Evolutionary conservation across 2,797 vertebrate genomes (phyloP), one percentile per base, ranked within the genome.

Genomic region (Sebastes kiyomatsui): DNA sequence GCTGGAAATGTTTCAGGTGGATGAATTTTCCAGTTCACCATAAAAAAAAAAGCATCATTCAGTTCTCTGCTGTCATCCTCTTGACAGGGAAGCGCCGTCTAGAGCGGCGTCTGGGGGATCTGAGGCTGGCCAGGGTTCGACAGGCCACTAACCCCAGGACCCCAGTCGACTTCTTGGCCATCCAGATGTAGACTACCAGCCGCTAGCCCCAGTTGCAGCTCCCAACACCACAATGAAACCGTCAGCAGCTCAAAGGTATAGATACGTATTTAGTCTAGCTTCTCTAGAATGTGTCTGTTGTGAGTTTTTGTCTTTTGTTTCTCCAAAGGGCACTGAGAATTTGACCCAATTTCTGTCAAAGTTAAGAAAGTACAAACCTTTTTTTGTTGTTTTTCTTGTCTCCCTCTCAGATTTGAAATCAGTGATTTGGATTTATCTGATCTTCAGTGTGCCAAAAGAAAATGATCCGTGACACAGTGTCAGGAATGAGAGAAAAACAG

Each of bases 81-180:
- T 25, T 80, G 2, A 67, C 71, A 96, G 95, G 94, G 30, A 95
- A 93, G 72, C 89, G 93, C 54, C 64, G 80, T 71, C 77, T 96
- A 28, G 91, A 93, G 87, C 81, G 61, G 5, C 59, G 52, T 70
- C 85, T 96, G 27, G 88, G 87, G 4, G 90, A 86, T 32, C 76
- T 96, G 80, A 90, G 92, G 74, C 79, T 95, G 84, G 92, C 94
- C 23, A 86, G 93, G 8, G 94, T 96, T 23, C 87, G 83, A 30
- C 94, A 95, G 74, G 94, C 94, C 1, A 46, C 91, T 1, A 92
- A 85, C 30, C 94, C 92, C 58, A 89, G 88, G 75, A 90, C 75
- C 22, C 95, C 95, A 6, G 28, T 61, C 0, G 95, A 96, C 73
- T 95, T 96, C 76, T 87, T 88, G 73, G 70, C 79, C 71, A 95